Evolutionary conservation across 2,797 vertebrate genomes (phyloP).

Genomic region (Syngnathus rostellatus): DNA sequence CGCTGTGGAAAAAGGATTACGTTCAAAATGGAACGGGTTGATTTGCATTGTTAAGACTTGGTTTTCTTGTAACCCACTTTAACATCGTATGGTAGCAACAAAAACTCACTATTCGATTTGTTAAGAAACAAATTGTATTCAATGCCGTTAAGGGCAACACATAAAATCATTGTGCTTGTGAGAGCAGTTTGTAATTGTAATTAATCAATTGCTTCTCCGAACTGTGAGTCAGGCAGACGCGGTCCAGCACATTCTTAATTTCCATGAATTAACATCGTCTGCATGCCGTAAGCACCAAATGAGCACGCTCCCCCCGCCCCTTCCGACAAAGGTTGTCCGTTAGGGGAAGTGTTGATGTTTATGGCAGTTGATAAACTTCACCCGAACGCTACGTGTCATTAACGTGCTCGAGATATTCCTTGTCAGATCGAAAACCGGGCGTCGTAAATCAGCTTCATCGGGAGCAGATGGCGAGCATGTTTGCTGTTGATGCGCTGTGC

Average conservation of each 20-base stretch:
- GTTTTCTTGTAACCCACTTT: not conserved
- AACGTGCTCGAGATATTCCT: conserved; percentile 19
- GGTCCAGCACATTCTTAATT: not conserved
- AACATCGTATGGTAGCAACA: not conserved
- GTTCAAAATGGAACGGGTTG: not conserved
- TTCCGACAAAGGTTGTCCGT: conserved; percentile 7
- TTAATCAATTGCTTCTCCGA: not conserved
- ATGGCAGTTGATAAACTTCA: conserved; percentile 8
- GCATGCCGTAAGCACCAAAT: not conserved
- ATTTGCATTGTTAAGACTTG: not conserved
- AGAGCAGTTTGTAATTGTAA: too few species aligned
- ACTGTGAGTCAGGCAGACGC: not conserved
- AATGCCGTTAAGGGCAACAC: too few species aligned
- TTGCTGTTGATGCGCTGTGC: conserved; percentile 41
- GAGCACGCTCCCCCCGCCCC: too few species aligned
- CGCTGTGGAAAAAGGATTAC: not conserved
- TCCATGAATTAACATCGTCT: not conserved
- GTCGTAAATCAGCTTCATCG: conserved; percentile 43
- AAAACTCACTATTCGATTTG: not conserved
- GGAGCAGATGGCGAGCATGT: conserved; percentile 52
- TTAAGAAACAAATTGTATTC: too few species aligned
- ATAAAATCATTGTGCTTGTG: too few species aligned
- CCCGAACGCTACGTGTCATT: conserved; percentile 15
- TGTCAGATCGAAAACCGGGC: conserved; percentile 30
- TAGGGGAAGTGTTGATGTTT: not conserved